Evolutionary conservation across 1,140 invertebrate species (phyloP).

Genomic region (Halictus rubicundus): DNA sequence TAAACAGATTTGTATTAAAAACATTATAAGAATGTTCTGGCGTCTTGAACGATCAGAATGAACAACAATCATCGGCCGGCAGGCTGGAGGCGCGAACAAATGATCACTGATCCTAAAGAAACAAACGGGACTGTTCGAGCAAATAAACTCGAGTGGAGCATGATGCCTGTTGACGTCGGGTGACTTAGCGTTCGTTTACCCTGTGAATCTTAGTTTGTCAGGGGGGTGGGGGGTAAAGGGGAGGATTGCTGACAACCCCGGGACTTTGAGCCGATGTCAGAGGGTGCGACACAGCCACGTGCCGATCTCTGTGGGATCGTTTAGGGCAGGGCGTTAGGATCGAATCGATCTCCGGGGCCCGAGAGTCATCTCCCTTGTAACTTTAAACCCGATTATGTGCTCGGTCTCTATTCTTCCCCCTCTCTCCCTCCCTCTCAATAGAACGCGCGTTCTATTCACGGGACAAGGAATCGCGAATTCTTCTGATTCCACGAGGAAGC

Average conservation of each 20-base stretch:
- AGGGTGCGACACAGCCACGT: constrained; percentile 73
- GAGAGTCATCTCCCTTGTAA: constrained; percentile 14
- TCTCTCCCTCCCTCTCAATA: constrained; percentile 33
- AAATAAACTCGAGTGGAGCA: constrained; percentile 62
- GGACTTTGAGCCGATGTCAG: constrained; percentile 54
- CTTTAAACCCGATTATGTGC: constrained; percentile 31
- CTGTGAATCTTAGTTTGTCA: constrained; percentile 41
- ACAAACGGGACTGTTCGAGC: constrained; percentile 59
- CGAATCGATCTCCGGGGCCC: constrained; percentile 53
- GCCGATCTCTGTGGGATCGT: constrained; percentile 77
- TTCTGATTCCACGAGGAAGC: too few species aligned
- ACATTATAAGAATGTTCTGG: too few species aligned
- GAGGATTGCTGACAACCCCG: constrained; percentile 33
- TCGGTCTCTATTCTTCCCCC: background rate
- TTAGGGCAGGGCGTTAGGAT: constrained; percentile 66
- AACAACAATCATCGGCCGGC: constrained; percentile 12
- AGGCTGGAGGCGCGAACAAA: constrained; percentile 32
- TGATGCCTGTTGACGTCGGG: constrained; percentile 61
- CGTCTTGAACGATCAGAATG: too few species aligned
- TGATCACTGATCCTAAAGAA: constrained; percentile 54
- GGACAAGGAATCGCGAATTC: too few species aligned
- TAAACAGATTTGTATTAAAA: too few species aligned
- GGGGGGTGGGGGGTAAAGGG: constrained; percentile 8
- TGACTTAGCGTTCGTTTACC: constrained; percentile 63
- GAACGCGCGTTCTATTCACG: too few species aligned